Percentiles rank a stretch among this genome's conserved stretches.
Conservation (phyloP, 2,797 vertebrate species). For the Peromyscus aztecus region DNA sequence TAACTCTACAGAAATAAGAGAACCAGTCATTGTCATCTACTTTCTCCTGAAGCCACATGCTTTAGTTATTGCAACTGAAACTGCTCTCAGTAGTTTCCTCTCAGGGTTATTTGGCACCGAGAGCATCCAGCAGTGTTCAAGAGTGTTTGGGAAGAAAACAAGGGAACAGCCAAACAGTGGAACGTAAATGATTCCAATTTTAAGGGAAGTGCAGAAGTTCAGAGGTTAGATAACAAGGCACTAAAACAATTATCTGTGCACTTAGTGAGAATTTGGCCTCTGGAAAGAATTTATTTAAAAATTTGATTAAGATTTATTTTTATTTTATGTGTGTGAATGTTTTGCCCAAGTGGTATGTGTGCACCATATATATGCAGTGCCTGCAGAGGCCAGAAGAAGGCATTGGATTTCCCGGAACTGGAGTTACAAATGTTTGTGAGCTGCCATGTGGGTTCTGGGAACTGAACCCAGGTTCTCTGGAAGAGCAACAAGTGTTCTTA, state of each 20-base stretch:
- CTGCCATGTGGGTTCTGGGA: neutral
- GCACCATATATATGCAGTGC: neutral
- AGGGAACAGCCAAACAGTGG: neutral
- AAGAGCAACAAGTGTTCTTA: neutral
- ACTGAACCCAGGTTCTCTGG: neutral
- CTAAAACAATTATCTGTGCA: neutral
- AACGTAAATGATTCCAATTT: neutral
- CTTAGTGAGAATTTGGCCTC: neutral
- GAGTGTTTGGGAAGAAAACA: slow-evolving; percentile 52
- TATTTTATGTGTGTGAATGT: neutral
- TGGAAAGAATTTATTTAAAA: neutral
- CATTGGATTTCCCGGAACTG: neutral
- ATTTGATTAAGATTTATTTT: neutral
- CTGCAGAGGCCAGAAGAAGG: neutral
- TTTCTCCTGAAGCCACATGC: neutral
- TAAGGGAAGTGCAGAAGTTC: neutral
- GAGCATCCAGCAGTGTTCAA: slow-evolving; percentile 11
- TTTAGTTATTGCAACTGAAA: neutral
- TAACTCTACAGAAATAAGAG: neutral
- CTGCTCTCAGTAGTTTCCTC: neutral
- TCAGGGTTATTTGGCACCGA: neutral
- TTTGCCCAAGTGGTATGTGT: neutral
- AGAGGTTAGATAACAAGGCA: neutral
- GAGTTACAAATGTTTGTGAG: neutral
- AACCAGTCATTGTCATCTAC: neutral